Conservation (phyloP, 2,113 vertebrate genomes). For the Sphyrna mokarran region DNA sequence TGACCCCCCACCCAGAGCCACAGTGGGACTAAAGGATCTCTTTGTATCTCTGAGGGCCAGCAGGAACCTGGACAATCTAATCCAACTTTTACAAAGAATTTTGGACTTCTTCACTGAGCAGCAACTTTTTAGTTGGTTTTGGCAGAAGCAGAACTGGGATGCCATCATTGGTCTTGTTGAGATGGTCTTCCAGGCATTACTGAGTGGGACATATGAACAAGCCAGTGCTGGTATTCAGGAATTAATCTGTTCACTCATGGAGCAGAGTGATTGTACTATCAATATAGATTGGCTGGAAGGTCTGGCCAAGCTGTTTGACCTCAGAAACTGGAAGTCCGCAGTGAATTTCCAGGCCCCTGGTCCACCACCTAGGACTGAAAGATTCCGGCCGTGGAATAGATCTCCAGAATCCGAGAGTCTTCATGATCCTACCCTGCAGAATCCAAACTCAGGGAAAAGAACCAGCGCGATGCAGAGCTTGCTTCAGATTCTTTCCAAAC, state of each 20-base stretch:
- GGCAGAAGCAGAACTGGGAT: conserved; percentile 74
- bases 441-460: conserved; percentile 43
- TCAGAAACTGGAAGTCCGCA: conserved; percentile 71
- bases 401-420: conserved; percentile 50
- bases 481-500: conserved; percentile 63
- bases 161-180: conserved; percentile 69
- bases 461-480: conserved; percentile 56
- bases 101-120: conserved; percentile 62
- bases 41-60: conserved; percentile 75
- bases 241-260: conserved; percentile 65
- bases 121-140: conserved; percentile 56
- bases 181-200: conserved; percentile 61
- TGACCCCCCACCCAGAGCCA: conserved; percentile 58
- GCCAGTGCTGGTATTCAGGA: conserved; percentile 62
- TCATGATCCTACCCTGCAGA: conserved; percentile 45
- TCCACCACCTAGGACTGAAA: conserved; percentile 46
- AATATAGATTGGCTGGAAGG: conserved; percentile 68
- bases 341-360: conserved; percentile 64
- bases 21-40: conserved; percentile 67
- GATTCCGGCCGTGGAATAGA: conserved; percentile 59
- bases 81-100: conserved; percentile 66
- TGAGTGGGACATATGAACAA: conserved; percentile 64
- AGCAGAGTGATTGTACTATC: conserved; percentile 63
- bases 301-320: conserved; percentile 63
- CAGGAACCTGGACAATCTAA: conserved; percentile 69